Conservation (phyloP, 2,797 vertebrate genomes). For the Acomys russatus region DNA sequence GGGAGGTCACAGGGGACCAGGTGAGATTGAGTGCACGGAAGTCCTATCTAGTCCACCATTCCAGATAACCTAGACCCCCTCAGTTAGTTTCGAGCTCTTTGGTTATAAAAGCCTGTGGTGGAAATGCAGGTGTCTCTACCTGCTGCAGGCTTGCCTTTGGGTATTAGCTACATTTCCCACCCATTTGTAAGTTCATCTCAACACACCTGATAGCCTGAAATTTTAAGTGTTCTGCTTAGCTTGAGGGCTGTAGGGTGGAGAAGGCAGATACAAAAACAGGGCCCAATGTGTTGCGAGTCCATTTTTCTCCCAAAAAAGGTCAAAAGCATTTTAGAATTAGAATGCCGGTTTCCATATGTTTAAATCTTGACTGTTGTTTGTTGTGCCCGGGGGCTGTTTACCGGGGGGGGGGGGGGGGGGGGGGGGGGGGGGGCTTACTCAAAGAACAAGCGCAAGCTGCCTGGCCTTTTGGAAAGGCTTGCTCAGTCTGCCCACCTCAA, state of each 20-base stretch:
- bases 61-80: not conserved
- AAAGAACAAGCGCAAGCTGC: too few species aligned
- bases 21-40: too few species aligned
- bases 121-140: not conserved
- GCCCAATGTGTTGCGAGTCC: not conserved
- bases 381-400: not conserved
- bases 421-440: too few species aligned
- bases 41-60: fast-evolving
- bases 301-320: not conserved
- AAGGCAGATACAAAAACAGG: fast-evolving
- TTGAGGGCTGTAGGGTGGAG: not conserved
- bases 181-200: not conserved
- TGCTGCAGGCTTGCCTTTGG: not conserved
- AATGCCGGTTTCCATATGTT: not conserved
- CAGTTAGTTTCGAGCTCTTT: not conserved
- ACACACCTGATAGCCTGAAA: not conserved
- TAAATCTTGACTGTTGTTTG: not conserved
- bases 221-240: not conserved
- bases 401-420: too few species aligned
- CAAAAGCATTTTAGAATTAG: not conserved
- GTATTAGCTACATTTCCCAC: fast-evolving
- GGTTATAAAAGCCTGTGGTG: not conserved
- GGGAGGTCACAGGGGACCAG: not conserved
- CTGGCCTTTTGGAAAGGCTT: too few species aligned
- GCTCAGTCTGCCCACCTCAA: not conserved